Conservation (phyloP, 2,797 vertebrate genomes). For the Aphelocoma californica region DNA sequence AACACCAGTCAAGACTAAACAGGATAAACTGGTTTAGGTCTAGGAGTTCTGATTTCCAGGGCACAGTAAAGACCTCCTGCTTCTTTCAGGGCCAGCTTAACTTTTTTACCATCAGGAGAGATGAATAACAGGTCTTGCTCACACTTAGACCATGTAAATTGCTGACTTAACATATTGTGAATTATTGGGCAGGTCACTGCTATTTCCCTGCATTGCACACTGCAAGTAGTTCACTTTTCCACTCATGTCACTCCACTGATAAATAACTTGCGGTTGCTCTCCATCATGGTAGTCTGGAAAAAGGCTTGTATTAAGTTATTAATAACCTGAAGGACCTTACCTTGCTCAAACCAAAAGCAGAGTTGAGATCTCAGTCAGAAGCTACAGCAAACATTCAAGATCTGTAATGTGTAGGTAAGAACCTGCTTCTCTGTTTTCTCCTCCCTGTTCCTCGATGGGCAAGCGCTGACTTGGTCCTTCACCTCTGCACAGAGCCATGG, state of each 20-base stretch:
- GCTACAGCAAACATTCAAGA: not conserved
- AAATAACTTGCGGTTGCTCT: not conserved
- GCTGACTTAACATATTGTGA: not conserved
- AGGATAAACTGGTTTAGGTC: not conserved
- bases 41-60: not conserved
- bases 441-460: not conserved
- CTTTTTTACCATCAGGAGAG: not conserved
- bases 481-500: not conserved
- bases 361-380: not conserved
- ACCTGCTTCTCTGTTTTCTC: not conserved
- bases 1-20: not conserved
- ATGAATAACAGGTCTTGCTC: not conserved
- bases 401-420: not conserved
- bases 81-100: not conserved
- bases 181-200: not conserved
- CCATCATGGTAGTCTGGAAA: not conserved
- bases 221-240: not conserved
- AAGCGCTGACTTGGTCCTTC: not conserved
- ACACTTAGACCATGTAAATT: not conserved
- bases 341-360: not conserved
- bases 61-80: not conserved
- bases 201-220: not conserved
- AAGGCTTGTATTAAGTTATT: not conserved
- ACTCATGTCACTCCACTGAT: not conserved
- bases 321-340: not conserved